These are phyloP conservation scores for Uloborus plumipes DNA, from an alignment of 2,888 invertebrate genomes.

Conservation along the genomic window DNA sequence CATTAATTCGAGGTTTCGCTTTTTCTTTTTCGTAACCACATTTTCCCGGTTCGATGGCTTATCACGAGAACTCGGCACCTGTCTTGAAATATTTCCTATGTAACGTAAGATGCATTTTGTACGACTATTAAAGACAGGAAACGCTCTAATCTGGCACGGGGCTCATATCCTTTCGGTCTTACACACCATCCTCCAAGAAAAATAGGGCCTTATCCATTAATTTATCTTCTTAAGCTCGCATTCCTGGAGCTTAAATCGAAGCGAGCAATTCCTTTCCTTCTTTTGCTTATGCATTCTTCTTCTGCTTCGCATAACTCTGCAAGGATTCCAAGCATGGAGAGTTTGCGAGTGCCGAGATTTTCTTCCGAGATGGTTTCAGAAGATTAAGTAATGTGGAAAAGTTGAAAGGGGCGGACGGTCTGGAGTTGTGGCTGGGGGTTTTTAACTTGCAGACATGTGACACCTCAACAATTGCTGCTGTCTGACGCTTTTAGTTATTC, in stretches of 20 bases:
- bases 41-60: too few relatives aligned
- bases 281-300: conserved; percentile 22
- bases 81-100: too few relatives aligned
- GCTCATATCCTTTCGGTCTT: too few relatives aligned
- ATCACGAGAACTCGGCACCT: too few relatives aligned
- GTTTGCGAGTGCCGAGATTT: conserved; percentile 1
- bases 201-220: conserved; percentile 52
- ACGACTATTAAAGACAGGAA: conserved; percentile 19
- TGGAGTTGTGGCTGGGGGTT: too few relatives aligned
- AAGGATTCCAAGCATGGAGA: too few relatives aligned
- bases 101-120: too few relatives aligned
- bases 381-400: conserved; percentile 14
- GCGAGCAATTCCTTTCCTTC: conserved; percentile 20
- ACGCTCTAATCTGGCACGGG: conserved; percentile 9
- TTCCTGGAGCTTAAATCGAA: conserved; percentile 45
- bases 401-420: not conserved
- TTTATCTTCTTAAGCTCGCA: conserved; percentile 56
- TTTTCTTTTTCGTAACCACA: too few relatives aligned
- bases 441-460: too few relatives aligned
- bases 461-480: too few relatives aligned
- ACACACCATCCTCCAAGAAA: not conserved
- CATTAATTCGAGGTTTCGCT: too few relatives aligned
- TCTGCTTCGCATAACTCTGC: not conserved
- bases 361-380: conserved; percentile 16
- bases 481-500: too few relatives aligned